Evolutionary conservation across 2,888 invertebrate genomes (phyloP).

Genomic region (Drosophila diplacantha): DNA sequence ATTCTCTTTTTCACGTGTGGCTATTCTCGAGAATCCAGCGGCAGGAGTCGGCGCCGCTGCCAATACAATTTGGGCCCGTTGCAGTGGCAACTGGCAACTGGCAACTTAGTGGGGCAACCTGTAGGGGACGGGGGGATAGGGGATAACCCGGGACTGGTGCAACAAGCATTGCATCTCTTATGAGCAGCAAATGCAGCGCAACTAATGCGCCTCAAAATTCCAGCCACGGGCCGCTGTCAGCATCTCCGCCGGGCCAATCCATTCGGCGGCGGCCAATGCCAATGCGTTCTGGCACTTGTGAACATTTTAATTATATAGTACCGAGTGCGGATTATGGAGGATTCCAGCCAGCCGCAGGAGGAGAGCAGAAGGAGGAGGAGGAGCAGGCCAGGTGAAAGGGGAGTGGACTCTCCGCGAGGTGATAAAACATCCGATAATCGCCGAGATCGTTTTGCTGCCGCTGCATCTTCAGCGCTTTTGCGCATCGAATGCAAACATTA

Average conservation of each 20-base stretch:
- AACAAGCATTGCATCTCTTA: conserved; percentile 42
- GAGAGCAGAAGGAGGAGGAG: conserved; percentile 3
- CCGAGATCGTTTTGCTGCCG: conserved; percentile 71
- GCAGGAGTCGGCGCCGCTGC: conserved; percentile 57
- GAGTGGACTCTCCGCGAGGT: conserved; percentile 55
- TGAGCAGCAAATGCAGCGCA: conserved; percentile 75
- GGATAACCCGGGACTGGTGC: conserved; percentile 40
- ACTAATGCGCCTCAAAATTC: conserved; percentile 73
- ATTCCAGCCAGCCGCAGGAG: conserved; percentile 12
- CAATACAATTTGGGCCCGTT: conserved; percentile 66
- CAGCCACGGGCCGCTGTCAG: conserved; percentile 51
- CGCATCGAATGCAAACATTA: conserved; percentile 73
- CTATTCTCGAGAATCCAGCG: conserved; percentile 18
- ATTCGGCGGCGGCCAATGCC: conserved; percentile 22
- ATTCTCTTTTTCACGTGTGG: not conserved
- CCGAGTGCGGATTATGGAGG: conserved; percentile 35
- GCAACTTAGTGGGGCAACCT: conserved; percentile 1
- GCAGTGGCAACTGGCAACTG: conserved; percentile 20
- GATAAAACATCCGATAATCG: conserved; percentile 76
- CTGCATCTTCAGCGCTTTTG: conserved; percentile 68
- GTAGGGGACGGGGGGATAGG: not conserved
- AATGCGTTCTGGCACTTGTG: conserved; percentile 74
- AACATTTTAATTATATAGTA: conserved; percentile 76
- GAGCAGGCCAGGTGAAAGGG: conserved; percentile 1
- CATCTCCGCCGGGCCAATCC: conserved; percentile 45